Percentiles rank a stretch among this genome's conserved stretches.
Evolutionary conservation across 2,113 vertebrate species (phyloP).

Genomic region (Tiliqua scincoides): DNA sequence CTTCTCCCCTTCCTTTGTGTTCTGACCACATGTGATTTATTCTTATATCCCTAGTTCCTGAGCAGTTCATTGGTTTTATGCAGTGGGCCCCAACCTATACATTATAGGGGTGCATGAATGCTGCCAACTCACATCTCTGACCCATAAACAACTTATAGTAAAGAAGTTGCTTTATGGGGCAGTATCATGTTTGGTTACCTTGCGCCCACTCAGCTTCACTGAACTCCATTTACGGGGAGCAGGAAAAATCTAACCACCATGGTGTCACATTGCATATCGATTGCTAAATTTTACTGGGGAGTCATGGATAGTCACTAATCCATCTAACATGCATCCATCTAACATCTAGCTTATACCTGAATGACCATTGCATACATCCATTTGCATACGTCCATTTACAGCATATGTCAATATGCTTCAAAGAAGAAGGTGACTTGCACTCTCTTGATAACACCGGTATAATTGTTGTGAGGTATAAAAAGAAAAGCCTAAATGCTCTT

Average conservation of each 20-base stretch:
- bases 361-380: too few relatives aligned
- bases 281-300: not conserved
- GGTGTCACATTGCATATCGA: not conserved
- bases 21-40: too few relatives aligned
- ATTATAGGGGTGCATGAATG: not conserved
- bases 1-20: too few relatives aligned
- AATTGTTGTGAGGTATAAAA: not conserved
- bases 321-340: not conserved
- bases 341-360: not conserved
- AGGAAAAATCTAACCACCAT: not conserved
- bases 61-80: not conserved
- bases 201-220: not conserved
- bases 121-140: not conserved
- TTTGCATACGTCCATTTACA: not conserved
- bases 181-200: too few relatives aligned
- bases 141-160: not conserved
- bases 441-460: not conserved
- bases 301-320: not conserved
- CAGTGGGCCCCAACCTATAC: not conserved
- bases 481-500: not conserved
- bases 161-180: not conserved
- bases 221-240: not conserved
- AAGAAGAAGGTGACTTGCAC: not conserved
- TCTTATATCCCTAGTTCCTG: too few relatives aligned
- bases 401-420: not conserved